Percentiles rank a stretch among this genome's conserved stretches.
Conservation (phyloP, 2,113 vertebrate genomes). For the Corythornis cristatus region DNA sequence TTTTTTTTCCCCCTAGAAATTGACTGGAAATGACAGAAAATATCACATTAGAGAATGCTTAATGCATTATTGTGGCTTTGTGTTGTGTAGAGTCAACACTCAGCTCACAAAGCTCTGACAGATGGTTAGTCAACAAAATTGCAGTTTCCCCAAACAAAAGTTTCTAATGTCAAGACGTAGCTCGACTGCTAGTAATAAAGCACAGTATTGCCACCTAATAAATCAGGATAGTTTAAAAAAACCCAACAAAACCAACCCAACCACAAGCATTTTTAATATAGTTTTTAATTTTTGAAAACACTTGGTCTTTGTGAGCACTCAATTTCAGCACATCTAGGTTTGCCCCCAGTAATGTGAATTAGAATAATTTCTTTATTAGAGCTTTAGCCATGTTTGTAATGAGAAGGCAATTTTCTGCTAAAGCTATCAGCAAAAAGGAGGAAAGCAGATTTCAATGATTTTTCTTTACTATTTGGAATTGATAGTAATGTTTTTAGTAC, state of each 20-base stretch:
- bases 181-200: not conserved
- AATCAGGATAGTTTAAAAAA: not conserved
- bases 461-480: not conserved
- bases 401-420: not conserved
- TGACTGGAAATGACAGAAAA: not conserved
- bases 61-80: not conserved
- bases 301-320: not conserved
- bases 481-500: not conserved
- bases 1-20: not conserved
- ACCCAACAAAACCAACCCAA: not conserved
- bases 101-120: not conserved
- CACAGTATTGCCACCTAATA: not conserved
- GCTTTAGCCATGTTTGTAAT: not conserved
- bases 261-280: not conserved
- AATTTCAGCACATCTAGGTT: not conserved
- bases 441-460: not conserved
- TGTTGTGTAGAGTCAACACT: not conserved
- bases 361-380: not conserved
- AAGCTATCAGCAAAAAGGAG: not conserved
- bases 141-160: not conserved
- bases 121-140: not conserved
- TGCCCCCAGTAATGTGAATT: not conserved
- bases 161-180: not conserved
- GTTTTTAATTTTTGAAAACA: not conserved
- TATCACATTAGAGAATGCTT: not conserved